These are phyloP conservation scores for Phoronis australis DNA, from an alignment of 2,888 invertebrate species.

Conservation along the genomic window DNA sequence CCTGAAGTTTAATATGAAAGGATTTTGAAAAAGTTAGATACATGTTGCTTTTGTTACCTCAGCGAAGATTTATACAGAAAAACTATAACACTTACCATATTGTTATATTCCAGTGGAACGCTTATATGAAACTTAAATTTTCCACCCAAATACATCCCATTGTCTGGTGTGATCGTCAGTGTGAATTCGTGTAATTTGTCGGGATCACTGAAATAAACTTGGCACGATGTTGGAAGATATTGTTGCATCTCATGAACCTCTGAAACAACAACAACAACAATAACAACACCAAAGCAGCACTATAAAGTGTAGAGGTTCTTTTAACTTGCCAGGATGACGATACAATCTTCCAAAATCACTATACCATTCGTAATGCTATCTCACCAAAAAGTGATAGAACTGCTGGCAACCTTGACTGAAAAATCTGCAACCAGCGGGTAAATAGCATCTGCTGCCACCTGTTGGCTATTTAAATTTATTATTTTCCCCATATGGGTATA, in stretches of 20 bases:
- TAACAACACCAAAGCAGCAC: background rate
- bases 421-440: no score
- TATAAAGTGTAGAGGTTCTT: background rate
- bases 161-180: slow-evolving; percentile 73
- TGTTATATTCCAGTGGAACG: slow-evolving; percentile 92
- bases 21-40: no score
- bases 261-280: slow-evolving; percentile 25
- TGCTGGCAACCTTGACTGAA: no score
- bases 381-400: no score
- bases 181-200: slow-evolving; percentile 75
- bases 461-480: no score
- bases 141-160: slow-evolving; percentile 85
- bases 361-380: no score
- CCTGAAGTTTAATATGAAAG: no score
- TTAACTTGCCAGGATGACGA: no score
- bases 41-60: no score
- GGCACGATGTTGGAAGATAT: slow-evolving; percentile 73
- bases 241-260: slow-evolving; percentile 79
- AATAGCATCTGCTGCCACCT: no score
- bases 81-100: slow-evolving; percentile 68
- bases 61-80: background rate
- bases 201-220: slow-evolving; percentile 73
- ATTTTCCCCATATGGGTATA: no score
- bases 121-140: slow-evolving; percentile 77
- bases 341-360: background rate